Conservation (phyloP, 2,113 vertebrate species). For the Tor tambroides region DNA sequence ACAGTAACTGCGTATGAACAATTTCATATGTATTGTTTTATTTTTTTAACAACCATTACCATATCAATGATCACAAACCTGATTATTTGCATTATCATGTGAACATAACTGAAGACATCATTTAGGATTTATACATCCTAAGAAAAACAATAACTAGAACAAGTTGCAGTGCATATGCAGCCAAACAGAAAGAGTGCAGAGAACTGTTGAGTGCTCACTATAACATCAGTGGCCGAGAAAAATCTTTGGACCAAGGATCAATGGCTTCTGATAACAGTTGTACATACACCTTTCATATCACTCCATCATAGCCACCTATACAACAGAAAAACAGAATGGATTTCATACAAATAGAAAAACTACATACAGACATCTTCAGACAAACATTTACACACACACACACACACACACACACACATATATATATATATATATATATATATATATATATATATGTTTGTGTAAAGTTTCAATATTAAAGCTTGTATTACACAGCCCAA, state of each 20-base stretch:
- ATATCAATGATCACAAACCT: neutral
- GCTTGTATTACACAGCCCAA: neutral
- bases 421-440: too few relatives aligned
- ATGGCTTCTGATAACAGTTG: neutral
- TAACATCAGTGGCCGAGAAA: neutral
- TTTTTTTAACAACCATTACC: neutral
- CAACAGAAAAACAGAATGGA: neutral
- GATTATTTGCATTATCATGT: neutral
- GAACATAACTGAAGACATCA: neutral
- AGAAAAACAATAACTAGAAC: neutral
- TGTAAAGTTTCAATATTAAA: neutral
- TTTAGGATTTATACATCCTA: neutral
- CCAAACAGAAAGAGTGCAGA: neutral
- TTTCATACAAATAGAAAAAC: neutral
- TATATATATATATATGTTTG: too few relatives aligned
- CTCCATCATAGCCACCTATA: constrained; percentile 47
- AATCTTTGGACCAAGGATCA: constrained; percentile 1
- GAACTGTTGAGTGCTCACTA: neutral
- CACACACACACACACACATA: too few relatives aligned
- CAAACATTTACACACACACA: neutral
- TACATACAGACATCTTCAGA: neutral
- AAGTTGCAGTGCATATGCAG: neutral
- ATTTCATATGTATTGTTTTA: neutral
- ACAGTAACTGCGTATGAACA: neutral
- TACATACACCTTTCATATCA: constrained; percentile 7